Percentiles rank a stretch among this genome's conserved stretches.
Evolutionary conservation across 2,888 invertebrate species (phyloP).

Genomic region (Drosophila neotestacea): DNA sequence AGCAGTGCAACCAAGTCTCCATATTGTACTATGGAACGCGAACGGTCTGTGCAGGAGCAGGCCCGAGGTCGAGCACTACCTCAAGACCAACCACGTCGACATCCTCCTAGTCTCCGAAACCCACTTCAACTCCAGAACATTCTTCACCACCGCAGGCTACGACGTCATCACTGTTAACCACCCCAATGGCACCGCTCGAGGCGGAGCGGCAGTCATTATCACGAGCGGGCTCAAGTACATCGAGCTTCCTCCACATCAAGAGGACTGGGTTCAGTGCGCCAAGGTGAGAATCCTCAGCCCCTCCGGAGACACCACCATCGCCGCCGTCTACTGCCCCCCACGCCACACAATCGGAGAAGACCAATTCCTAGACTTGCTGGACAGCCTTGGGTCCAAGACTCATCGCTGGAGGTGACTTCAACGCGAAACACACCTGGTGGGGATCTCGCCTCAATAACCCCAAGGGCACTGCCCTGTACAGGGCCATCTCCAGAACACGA

Average conservation of each 20-base stretch:
- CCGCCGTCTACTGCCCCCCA: not conserved
- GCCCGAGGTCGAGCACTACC: no score
- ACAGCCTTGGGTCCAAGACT: no score
- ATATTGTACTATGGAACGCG: not conserved
- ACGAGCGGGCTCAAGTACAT: not conserved
- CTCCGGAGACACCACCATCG: not conserved
- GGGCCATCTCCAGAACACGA: not conserved
- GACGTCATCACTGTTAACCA: no score
- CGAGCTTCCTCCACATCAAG: not conserved
- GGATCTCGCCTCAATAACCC: not conserved
- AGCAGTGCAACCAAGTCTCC: not conserved
- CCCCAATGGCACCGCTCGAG: not conserved
- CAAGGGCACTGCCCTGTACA: not conserved
- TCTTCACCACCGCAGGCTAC: no score
- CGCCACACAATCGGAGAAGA: no score
- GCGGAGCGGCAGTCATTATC: not conserved
- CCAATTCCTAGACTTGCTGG: no score
- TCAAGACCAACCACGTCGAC: no score
- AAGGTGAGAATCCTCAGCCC: not conserved
- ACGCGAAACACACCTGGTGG: constrained; percentile 2
- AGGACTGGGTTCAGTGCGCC: not conserved
- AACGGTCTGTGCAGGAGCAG: constrained; percentile 8
- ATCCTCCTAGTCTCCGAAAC: no score
- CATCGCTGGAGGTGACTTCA: no score
- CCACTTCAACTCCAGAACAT: no score